These are phyloP conservation scores for Peromyscus eremicus DNA, from an alignment of 2,797 vertebrate species.

Conservation along the genomic window DNA sequence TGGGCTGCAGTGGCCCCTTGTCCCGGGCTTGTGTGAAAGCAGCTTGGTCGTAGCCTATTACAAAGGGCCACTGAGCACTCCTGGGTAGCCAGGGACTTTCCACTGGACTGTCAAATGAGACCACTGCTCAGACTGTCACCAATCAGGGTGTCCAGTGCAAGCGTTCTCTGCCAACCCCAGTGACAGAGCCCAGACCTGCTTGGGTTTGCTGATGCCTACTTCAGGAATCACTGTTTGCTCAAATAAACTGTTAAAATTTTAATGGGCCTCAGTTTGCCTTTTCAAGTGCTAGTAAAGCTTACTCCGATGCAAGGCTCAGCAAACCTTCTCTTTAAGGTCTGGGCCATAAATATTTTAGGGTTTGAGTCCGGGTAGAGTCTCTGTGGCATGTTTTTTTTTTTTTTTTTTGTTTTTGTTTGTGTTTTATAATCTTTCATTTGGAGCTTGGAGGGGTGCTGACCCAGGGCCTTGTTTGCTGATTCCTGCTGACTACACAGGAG, in stretches of 20 bases:
- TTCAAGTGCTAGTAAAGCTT: constrained; percentile 36
- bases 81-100: neutral
- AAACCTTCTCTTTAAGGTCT: neutral
- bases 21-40: neutral
- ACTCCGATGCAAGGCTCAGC: neutral
- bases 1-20: neutral
- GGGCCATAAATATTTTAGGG: neutral
- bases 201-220: neutral
- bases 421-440: constrained; percentile 13
- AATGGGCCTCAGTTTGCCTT: constrained; percentile 14
- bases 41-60: neutral
- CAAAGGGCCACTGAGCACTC: neutral
- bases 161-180: neutral
- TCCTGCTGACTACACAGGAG: neutral
- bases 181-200: neutral
- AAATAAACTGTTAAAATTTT: constrained; percentile 3
- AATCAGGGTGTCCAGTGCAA: neutral
- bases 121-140: neutral
- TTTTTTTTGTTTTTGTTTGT: neutral
- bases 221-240: neutral
- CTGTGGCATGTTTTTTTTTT: neutral
- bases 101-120: neutral
- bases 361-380: neutral
- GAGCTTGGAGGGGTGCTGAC: neutral
- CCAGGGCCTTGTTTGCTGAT: neutral